phyloP scores from a whole-genome alignment of 2,888 invertebrate genomes.

The Lochmaea crataegi region DNA sequence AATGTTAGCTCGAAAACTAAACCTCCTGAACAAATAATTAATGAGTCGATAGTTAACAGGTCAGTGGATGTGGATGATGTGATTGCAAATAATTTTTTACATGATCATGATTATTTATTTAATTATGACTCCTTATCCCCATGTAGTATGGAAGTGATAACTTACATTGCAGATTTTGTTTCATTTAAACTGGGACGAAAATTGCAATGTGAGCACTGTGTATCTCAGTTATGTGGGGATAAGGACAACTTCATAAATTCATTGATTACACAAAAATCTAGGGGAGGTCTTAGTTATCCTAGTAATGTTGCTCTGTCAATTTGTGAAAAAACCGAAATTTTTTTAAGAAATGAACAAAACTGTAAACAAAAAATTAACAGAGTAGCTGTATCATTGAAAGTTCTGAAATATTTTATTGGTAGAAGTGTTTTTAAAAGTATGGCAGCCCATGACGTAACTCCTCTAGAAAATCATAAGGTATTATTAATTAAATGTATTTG shows the following conservation, averaged over 20 bases:
- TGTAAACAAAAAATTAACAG: background rate
- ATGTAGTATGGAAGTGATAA: slow-evolving; percentile 35
- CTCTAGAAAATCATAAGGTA: slow-evolving; percentile 11
- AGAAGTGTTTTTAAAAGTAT: background rate
- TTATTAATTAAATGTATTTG: background rate
- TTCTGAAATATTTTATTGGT: background rate
- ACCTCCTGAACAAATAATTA: slow-evolving; percentile 38
- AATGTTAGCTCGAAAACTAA: slow-evolving; percentile 37
- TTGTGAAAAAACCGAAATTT: background rate
- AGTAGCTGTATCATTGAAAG: background rate
- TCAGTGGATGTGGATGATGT: slow-evolving; percentile 21
- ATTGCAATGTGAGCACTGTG: background rate
- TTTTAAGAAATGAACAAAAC: background rate
- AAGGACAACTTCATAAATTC: background rate
- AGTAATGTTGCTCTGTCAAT: background rate
- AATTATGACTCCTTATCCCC: slow-evolving; percentile 25
- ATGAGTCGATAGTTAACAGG: slow-evolving; percentile 28
- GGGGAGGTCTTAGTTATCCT: background rate
- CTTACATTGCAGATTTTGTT: background rate
- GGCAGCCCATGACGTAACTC: background rate
- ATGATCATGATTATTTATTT: slow-evolving; percentile 21
- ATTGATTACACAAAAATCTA: background rate
- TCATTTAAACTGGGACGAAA: background rate
- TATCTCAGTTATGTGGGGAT: background rate
- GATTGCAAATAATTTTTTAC: slow-evolving; percentile 17